Conservation (phyloP, 2,888 invertebrate genomes). For the Sarcophaga variegata region DNA sequence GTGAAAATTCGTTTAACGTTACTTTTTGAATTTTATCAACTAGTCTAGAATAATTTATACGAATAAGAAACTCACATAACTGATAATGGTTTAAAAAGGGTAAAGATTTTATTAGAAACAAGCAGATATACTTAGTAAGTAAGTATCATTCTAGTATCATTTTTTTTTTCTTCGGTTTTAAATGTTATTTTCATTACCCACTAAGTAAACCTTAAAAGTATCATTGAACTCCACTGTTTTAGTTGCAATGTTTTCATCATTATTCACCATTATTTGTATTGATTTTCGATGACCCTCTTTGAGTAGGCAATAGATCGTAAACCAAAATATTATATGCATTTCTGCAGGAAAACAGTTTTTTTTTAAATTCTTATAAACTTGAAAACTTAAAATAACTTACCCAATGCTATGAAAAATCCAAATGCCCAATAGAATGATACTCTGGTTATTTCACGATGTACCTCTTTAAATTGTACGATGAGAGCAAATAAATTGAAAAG, state of each 20-base stretch:
- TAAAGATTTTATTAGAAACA: no score
- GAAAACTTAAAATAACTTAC: constrained; percentile 21
- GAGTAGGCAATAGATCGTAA: constrained; percentile 16
- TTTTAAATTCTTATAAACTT: neutral
- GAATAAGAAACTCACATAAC: no score
- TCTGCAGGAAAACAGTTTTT: constrained; percentile 1
- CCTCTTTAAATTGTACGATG: constrained; percentile 33
- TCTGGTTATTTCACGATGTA: constrained; percentile 1
- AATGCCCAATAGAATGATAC: constrained; percentile 32
- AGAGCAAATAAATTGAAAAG: constrained; percentile 29
- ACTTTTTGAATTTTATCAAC: no score
- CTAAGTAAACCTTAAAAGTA: constrained; percentile 38
- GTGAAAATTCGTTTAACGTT: no score
- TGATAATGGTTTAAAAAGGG: no score
- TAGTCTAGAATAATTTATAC: no score
- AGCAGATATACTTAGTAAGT: no score
- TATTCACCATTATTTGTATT: constrained; percentile 5
- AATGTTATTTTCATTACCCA: constrained; percentile 15
- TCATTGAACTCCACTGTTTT: constrained; percentile 12
- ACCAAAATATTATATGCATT: constrained; percentile 34
- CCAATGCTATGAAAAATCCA: constrained; percentile 31
- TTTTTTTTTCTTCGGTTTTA: neutral
- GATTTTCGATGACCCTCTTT: constrained; percentile 34
- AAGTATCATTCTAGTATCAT: no score
- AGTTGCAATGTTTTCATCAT: neutral